Conservation (phyloP, 2,113 vertebrate genomes). For the Bubo bubo region DNA sequence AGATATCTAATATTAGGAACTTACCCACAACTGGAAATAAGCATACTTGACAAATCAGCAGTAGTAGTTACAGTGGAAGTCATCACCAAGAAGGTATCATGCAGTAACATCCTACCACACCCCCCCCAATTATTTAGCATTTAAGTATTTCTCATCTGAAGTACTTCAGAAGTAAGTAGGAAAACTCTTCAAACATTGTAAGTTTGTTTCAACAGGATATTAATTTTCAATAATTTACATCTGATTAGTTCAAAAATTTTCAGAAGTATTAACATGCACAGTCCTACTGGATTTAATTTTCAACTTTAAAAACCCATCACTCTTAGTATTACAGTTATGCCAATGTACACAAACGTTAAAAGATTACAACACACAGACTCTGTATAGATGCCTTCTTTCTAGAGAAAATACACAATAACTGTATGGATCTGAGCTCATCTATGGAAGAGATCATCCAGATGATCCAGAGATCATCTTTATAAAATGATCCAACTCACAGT, state of each 20-base stretch:
- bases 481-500: conserved; percentile 79
- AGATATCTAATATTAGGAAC: neutral
- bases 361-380: neutral
- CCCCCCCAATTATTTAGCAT: neutral
- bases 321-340: neutral
- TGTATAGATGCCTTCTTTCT: neutral
- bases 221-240: neutral
- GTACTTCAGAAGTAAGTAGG: neutral
- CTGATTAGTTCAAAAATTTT: neutral
- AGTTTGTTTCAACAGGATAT: neutral
- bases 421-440: neutral
- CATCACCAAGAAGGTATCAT: neutral
- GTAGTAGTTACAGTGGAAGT: neutral
- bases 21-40: neutral
- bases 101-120: neutral
- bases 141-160: neutral
- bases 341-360: neutral
- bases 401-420: neutral
- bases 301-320: neutral
- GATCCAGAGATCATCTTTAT: neutral
- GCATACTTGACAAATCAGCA: neutral
- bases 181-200: neutral
- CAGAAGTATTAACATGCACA: neutral
- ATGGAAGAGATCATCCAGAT: neutral
- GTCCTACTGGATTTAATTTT: neutral